These are phyloP conservation scores for Pocillopora grandis DNA, from an alignment of 92 coral and sea anemone species.

Conservation along the genomic window DNA sequence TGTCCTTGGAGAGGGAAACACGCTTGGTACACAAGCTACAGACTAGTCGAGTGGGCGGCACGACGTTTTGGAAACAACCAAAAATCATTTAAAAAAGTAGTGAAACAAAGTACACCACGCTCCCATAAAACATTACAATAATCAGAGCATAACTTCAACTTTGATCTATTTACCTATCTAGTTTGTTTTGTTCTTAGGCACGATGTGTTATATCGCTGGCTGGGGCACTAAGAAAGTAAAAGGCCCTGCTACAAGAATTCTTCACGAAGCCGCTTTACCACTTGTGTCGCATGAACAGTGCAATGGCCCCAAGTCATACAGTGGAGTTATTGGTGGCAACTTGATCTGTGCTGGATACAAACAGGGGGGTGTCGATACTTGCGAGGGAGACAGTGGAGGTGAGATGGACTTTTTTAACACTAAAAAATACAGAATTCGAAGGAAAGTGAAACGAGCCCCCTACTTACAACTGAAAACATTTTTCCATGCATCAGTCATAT, in stretches of 20 bases:
- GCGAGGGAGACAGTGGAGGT: constrained; percentile 99
- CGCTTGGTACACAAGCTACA: too few relatives aligned
- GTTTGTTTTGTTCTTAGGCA: constrained; percentile 48
- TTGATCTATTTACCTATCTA: background rate
- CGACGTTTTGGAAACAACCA: too few relatives aligned
- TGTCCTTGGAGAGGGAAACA: too few relatives aligned
- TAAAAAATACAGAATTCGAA: too few relatives aligned
- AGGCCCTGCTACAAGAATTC: constrained; percentile 69
- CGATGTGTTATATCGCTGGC: constrained; percentile 92
- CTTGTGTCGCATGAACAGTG: constrained; percentile 79
- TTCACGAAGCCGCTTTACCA: constrained; percentile 86
- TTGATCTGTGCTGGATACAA: constrained; percentile 95
- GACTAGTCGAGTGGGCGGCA: too few relatives aligned
- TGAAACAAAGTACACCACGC: too few relatives aligned
- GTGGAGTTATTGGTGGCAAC: constrained; percentile 73
- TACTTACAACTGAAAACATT: too few relatives aligned
- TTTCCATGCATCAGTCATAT: too few relatives aligned
- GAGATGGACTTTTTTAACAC: background rate
- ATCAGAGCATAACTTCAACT: background rate
- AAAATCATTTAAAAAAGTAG: too few relatives aligned
- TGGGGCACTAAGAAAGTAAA: constrained; percentile 88
- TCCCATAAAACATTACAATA: too few relatives aligned
- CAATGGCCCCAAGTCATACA: constrained; percentile 80
- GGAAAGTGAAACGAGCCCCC: too few relatives aligned
- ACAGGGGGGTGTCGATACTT: constrained; percentile 93